Conservation (phyloP, 2,113 vertebrate genomes). For the Pelobates fuscus region DNA sequence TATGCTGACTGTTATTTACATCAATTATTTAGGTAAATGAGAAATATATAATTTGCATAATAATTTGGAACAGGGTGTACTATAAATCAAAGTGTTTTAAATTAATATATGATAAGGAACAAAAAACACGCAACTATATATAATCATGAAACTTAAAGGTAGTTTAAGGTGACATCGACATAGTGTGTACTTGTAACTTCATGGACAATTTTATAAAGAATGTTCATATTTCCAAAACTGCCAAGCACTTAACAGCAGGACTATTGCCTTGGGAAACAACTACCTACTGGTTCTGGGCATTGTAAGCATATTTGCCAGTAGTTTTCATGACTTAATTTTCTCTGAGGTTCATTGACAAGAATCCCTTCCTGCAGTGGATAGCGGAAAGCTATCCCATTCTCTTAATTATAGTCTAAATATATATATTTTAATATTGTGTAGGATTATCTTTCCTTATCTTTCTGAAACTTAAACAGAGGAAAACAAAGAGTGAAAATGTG, state of each 20-base stretch:
- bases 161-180: not conserved
- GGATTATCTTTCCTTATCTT: not conserved
- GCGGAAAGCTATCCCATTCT: not conserved
- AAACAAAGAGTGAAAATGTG: not conserved
- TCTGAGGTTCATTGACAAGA: not conserved
- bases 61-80: too few species aligned
- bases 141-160: not conserved
- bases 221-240: conserved; percentile 1
- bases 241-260: not conserved
- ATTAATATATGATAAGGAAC: too few species aligned
- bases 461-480: not conserved
- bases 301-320: not conserved
- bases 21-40: too few species aligned
- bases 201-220: not conserved
- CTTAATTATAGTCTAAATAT: not conserved
- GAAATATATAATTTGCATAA: too few species aligned
- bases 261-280: not conserved
- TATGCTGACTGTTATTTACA: too few species aligned
- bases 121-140: too few species aligned
- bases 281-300: conserved; percentile 7
- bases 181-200: not conserved
- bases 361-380: not conserved
- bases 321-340: not conserved
- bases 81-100: too few species aligned
- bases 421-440: not conserved